Evolutionary conservation across 2,888 invertebrate genomes (phyloP), one percentile per base, ranked within the genome.

Genomic region (Apamea sordens): DNA sequence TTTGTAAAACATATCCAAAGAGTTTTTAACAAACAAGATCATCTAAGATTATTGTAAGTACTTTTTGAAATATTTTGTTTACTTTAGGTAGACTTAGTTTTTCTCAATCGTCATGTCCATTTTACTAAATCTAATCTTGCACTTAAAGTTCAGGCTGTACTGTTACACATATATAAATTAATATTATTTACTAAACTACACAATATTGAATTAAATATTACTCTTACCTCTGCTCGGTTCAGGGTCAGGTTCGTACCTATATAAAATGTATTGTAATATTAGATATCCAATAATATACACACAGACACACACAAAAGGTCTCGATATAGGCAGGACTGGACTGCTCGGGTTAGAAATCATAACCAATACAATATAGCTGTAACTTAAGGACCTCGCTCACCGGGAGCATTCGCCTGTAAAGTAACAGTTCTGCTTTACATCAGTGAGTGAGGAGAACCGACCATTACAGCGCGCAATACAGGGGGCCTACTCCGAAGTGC

Each of bases 251-350:
- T 76, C 18, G 21, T 63, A 74, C 36, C 15, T 77, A 61, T 47
- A 73, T 63, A 63, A 44, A 65, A 73, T 73, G 44, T 76, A 59
- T 65, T 79, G 59, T 74, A 59, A 53, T 77, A 76, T 67, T 50
- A 73, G 63, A 70, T 63, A 71, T 80, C 73, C 44, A 78, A 76
- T 73, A 73, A 77, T 50, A 78, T 73, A 69, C n/a, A 67, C 13
- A 79, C 15, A 73, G 44, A 64, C 53, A 73, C 28, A 68, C 74
- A 83, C 11, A 86, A 86, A 74, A 7, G 76, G 61, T 77, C 47
- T 56, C 44, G 59, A 81, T 73, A 76, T 64, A 78, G 50, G 59
- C 41, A 41, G 70, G 72, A 64, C 11, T 63, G 64, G 56, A 32
- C 68, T 68, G 41, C 13, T 50, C 64, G 41, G 71, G 67, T 24